Evolutionary conservation across 2,888 invertebrate species (phyloP).

Genomic region (Caenorhabditis doughertyi): DNA sequence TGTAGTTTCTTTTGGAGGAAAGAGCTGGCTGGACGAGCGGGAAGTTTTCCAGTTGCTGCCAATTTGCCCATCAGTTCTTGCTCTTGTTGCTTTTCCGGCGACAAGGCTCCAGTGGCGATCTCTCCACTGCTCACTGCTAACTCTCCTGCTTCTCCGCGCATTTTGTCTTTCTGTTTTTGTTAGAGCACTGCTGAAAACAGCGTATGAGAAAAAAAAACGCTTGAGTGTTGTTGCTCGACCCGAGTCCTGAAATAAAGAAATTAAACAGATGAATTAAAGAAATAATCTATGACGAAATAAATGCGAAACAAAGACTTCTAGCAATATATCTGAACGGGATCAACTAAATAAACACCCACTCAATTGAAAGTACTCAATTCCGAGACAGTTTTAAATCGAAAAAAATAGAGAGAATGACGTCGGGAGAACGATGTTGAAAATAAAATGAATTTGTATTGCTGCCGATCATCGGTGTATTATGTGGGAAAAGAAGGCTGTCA

Average conservation of each 20-base stretch:
- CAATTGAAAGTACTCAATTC: too few species aligned
- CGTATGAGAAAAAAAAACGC: not conserved
- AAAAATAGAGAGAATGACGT: conserved; percentile 16
- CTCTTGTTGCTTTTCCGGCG: conserved; percentile 81
- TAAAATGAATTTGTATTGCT: conserved; percentile 15
- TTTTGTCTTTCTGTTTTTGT: conserved; percentile 31
- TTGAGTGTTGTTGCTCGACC: conserved; percentile 39
- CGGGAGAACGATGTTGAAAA: conserved; percentile 18
- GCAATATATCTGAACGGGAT: not conserved
- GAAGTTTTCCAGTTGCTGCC: conserved; percentile 79
- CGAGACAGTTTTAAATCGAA: not conserved
- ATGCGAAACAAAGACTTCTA: not conserved
- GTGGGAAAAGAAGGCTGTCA: conserved; percentile 3
- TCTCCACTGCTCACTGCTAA: conserved; percentile 66
- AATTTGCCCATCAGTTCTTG: conserved; percentile 78
- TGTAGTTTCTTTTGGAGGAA: conserved; percentile 82
- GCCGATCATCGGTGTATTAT: conserved; percentile 34
- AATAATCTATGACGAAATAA: conserved; percentile 1
- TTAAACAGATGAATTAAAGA: conserved; percentile 4
- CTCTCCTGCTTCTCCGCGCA: conserved; percentile 73
- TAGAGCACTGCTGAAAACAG: conserved; percentile 19
- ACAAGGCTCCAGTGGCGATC: conserved; percentile 62
- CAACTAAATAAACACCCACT: too few species aligned
- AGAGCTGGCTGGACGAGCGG: conserved; percentile 79
- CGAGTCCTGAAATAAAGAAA: conserved; percentile 39